Base-by-base conservation (phyloP, 2,888 invertebrate genomes). In the Lithophane socia region DNA sequence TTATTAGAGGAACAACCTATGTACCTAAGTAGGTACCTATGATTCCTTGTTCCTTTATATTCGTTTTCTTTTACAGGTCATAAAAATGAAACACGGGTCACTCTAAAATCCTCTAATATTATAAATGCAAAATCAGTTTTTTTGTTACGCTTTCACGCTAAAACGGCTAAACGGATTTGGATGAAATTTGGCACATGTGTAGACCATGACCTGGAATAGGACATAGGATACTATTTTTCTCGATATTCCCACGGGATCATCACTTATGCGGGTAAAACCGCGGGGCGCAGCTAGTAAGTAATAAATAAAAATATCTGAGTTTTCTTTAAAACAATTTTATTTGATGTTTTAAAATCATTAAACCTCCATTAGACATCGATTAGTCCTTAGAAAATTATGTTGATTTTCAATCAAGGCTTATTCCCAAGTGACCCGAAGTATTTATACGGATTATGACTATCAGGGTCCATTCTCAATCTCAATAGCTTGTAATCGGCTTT, bases 1-100 rank as follows among this genome's bases (percentile, higher is more conserved):
- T 78, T 80, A 60, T 68, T 78, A 70, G 24, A 29, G 37, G 13
- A 60, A 54, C 37, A n/a, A 10, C n/a, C 49, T 52, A n/a, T 42
- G 37, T 63, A n/a, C n/a, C 58, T 24, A 2, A 24, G 2, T 24
- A 2, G 13, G 2, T 16, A 29, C 13, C 4, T 44, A 2, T 16
- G 3, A 0, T n/a, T 49, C 2, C 12, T 16, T 44, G 21, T 21
- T 58, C 1, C 10, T 21, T 47, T 24, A 2, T 29, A 49, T 66
- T 58, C 1, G 21, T 58, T 44, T 58, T 29, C 1, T 74, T 64
- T 13, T 37, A 37, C n/a, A 5, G 3, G 12, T 7, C 2, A 8
- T 60, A 8, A 13, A 49, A 42, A 21, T 49, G n/a, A 8, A 37
- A 42, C 47, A 47, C 4, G 60, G 13, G 10, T 9, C 2, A 29